Evolutionary conservation across 2,113 vertebrate species (phyloP).

Genomic region (Pithys albifrons): DNA sequence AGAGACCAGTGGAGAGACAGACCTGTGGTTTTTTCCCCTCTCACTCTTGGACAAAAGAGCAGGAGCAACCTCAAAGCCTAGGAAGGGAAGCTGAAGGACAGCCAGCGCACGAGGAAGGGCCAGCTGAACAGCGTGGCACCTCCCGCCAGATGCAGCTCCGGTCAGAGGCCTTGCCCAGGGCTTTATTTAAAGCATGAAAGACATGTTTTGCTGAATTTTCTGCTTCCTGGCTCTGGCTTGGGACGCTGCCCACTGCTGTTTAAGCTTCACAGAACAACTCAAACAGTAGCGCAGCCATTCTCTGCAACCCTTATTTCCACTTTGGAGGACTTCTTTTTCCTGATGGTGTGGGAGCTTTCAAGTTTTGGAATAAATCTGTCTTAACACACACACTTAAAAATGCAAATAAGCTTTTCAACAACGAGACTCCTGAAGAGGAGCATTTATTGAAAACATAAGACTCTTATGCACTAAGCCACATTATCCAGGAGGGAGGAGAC

Average conservation of each 20-base stretch:
- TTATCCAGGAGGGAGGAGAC: neutral
- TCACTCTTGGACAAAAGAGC: neutral
- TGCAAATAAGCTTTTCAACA: neutral
- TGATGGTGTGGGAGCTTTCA: neutral
- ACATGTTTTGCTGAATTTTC: neutral
- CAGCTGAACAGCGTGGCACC: rapidly evolving
- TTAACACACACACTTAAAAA: neutral
- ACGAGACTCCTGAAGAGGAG: neutral
- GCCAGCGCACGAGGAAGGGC: rapidly evolving
- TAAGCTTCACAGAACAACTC: neutral
- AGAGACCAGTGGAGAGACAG: neutral
- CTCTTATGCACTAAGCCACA: neutral
- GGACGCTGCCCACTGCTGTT: neutral
- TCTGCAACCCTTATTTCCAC: neutral
- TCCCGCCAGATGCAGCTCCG: rapidly evolving
- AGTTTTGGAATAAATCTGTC: neutral
- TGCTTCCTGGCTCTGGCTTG: neutral
- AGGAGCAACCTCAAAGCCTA: neutral
- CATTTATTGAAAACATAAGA: neutral
- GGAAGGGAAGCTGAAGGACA: neutral
- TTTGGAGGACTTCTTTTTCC: neutral
- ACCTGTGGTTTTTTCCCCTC: neutral
- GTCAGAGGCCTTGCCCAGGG: neutral
- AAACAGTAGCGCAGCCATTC: neutral
- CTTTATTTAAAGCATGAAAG: neutral